Conservation (phyloP, 2,797 vertebrate genomes). For the Ara ararauna region DNA sequence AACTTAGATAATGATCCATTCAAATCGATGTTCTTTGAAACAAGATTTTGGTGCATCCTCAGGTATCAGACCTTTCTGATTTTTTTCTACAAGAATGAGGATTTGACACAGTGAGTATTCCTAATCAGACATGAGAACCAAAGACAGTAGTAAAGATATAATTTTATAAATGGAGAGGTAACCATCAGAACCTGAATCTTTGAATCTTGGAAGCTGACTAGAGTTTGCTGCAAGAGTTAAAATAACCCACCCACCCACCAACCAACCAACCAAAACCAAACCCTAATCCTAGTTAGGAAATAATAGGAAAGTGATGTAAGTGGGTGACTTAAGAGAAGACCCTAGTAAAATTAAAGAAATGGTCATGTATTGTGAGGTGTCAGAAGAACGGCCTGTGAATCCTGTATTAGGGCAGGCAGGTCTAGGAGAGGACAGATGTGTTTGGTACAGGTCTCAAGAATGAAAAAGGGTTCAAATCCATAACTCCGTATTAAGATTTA, state of each 20-base stretch:
- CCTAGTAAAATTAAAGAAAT: neutral
- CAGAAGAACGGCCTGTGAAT: neutral
- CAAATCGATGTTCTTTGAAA: neutral
- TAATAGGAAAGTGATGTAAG: neutral
- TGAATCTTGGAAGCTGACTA: neutral
- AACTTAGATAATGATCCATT: neutral
- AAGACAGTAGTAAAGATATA: neutral
- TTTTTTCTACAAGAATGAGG: neutral
- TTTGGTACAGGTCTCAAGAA: neutral
- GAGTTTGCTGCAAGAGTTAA: neutral
- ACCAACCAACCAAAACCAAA: fast-evolving
- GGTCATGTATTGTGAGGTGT: neutral
- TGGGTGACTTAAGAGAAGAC: neutral
- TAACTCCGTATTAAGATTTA: neutral
- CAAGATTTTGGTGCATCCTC: fast-evolving
- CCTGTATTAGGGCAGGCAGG: fast-evolving
- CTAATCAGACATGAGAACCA: neutral
- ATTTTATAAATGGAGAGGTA: neutral
- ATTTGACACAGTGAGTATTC: neutral
- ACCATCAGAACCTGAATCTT: neutral
- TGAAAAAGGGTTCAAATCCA: neutral
- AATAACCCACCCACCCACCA: fast-evolving
- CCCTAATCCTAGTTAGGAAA: neutral
- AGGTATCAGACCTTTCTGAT: neutral
- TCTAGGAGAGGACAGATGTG: neutral